Percentiles rank a stretch among this genome's conserved stretches.
Conservation (phyloP, 2,797 vertebrate genomes). For the Gila robusta region DNA sequence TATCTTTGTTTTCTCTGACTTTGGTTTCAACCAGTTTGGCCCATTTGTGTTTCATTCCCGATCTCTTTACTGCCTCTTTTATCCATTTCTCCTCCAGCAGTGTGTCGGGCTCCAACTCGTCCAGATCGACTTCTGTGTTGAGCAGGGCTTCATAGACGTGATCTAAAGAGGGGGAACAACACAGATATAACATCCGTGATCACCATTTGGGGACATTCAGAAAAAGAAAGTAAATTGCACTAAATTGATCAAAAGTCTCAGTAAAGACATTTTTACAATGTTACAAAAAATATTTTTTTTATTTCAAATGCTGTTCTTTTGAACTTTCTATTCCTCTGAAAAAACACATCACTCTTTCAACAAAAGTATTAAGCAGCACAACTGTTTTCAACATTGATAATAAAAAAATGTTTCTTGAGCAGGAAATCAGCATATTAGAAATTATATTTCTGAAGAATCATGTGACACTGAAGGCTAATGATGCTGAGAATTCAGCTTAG, state of each 20-base stretch:
- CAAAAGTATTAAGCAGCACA: not conserved
- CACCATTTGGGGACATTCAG: not conserved
- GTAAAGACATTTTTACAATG: too few relatives aligned
- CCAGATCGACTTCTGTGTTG: conserved; percentile 80
- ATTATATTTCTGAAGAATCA: not conserved
- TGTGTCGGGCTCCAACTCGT: conserved; percentile 80
- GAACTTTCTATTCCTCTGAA: too few relatives aligned
- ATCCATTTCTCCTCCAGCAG: conserved; percentile 83
- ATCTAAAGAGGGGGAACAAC: conserved; percentile 72
- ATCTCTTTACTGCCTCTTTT: conserved; percentile 86
- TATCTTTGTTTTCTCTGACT: conserved; percentile 84
- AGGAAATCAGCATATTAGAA: not conserved
- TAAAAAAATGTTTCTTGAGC: too few relatives aligned
- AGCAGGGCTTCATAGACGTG: conserved; percentile 85
- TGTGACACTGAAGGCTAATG: not conserved
- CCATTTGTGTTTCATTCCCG: conserved; percentile 90
- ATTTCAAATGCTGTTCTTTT: too few relatives aligned
- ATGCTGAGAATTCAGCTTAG: not conserved
- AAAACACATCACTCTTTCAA: not conserved
- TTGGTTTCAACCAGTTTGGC: conserved; percentile 80
- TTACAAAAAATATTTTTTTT: too few relatives aligned
- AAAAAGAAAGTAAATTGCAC: not conserved
- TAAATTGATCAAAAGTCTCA: not conserved
- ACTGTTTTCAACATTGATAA: not conserved
- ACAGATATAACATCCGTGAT: not conserved